Percentiles rank a stretch among this genome's conserved stretches.
These are phyloP conservation scores for Leptinotarsa defecta DNA, from an alignment of 1,140 invertebrate species.

Conservation along the genomic window DNA sequence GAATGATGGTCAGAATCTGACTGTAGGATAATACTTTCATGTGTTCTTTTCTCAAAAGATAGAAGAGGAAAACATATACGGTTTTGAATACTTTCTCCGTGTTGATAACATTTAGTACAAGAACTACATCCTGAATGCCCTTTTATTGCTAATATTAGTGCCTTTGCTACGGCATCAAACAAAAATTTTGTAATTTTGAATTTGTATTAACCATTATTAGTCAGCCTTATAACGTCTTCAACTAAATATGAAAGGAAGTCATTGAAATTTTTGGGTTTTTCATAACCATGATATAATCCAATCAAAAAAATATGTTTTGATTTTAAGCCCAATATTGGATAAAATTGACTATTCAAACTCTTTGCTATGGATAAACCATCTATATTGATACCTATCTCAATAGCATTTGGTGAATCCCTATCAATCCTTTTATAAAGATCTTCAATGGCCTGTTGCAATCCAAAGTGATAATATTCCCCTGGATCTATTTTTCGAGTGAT, in stretches of 20 bases:
- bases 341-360: constrained; percentile 25
- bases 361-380: constrained; percentile 21
- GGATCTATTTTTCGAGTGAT: neutral
- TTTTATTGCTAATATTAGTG: constrained; percentile 12
- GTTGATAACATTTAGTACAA: constrained; percentile 30
- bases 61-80: constrained; percentile 11
- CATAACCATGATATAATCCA: constrained; percentile 15
- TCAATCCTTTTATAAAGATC: neutral
- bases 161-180: constrained; percentile 14
- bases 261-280: constrained; percentile 18
- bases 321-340: constrained; percentile 19
- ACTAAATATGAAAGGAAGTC: neutral
- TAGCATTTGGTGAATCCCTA: neutral
- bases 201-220: neutral
- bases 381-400: constrained; percentile 23
- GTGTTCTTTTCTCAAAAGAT: neutral
- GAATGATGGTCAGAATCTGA: constrained; percentile 1
- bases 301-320: constrained; percentile 1
- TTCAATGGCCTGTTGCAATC: neutral
- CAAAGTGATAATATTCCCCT: constrained; percentile 16
- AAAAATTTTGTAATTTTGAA: constrained; percentile 20
- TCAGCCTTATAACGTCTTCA: neutral
- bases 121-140: constrained; percentile 12
- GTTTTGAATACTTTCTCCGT: constrained; percentile 12
- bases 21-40: neutral